Evolutionary conservation across 2,797 vertebrate genomes (phyloP).

Genomic region (Spea hammondii): DNA sequence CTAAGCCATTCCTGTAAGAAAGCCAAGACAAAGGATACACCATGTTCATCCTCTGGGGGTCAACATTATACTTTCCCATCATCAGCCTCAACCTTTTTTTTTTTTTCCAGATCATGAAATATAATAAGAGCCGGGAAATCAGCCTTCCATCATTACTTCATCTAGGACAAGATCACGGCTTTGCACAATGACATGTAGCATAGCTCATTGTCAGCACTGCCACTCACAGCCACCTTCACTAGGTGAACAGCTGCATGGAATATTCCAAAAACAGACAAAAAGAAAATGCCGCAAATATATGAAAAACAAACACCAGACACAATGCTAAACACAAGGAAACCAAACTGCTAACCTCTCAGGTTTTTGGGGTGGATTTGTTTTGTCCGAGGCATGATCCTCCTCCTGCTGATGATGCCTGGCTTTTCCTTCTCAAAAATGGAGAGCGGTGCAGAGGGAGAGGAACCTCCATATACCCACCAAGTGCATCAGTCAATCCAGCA

Average conservation of each 20-base stretch:
- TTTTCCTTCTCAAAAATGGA: slow-evolving; percentile 66
- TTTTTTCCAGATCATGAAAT: neutral
- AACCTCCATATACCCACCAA: slow-evolving; percentile 72
- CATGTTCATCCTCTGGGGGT: slow-evolving; percentile 31
- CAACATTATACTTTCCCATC: slow-evolving; percentile 34
- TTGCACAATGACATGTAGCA: slow-evolving; percentile 34
- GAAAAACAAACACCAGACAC: slow-evolving; percentile 12
- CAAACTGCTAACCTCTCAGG: slow-evolving; percentile 83
- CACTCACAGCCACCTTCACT: slow-evolving; percentile 29
- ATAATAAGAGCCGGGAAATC: slow-evolving; percentile 14
- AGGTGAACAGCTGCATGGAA: slow-evolving; percentile 44
- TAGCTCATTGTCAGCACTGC: slow-evolving; percentile 7
- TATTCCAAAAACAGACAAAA: slow-evolving; percentile 18
- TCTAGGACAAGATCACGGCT: slow-evolving; percentile 30
- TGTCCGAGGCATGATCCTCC: slow-evolving; percentile 88
- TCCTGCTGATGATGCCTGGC: slow-evolving; percentile 68
- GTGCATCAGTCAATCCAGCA: slow-evolving; percentile 67
- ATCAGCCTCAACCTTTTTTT: slow-evolving; percentile 9
- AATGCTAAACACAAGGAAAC: slow-evolving; percentile 33
- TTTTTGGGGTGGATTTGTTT: slow-evolving; percentile 98
- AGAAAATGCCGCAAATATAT: neutral
- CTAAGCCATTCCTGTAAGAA: neutral
- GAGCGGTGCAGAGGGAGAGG: slow-evolving; percentile 61
- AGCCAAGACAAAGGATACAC: slow-evolving; percentile 44
- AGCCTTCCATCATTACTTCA: slow-evolving; percentile 5